Evolutionary conservation across 92 coral and sea anemone genomes (phyloP), one percentile per base, ranked within the genome.

Genomic region (Palythoa grandis): DNA sequence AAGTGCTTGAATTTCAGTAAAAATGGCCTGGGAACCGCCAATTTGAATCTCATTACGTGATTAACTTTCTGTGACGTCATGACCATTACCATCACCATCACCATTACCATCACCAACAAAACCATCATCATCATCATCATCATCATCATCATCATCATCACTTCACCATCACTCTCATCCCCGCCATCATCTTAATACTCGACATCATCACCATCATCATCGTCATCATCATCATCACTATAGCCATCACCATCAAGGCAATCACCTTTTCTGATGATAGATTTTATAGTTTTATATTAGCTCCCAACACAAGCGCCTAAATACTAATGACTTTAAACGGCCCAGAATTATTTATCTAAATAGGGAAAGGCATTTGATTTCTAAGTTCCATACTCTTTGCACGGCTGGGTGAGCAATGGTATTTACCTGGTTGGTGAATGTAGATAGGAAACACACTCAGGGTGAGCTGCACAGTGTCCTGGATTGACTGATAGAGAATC

Each of bases 381-480:
- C 19, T 7, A 56, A 3, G 61, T 56, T 56, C 61, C 61, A 12
- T 1, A 7, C 29, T 22, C 2, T 3, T 3, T 65, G 70, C 3
- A 2, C 5, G 24, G 70, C 25, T 65, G 37, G 25, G 11, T n/a
- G 70, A 65, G 70, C 48, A 25, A 29, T 11, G 48, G 17, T 25
- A 0, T 90, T 25, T 82, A 97, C 99, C 99, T 90, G 99, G 98
- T 72, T 93, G 92, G 74, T 97, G 98, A 24, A 94, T 92, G 78
- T 93, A 97, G 37, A 93, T 79, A 13, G 97, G 98, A 39, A 97
- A 97, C 29, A 95, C 87, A 22, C 94, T 87, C 54, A 97, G 93
- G 3, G 98, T 92, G 78, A 94, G 89, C 77, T 97, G 99, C 47
- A 97, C 89, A 1, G 90, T 92, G 61, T 95, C 98, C 72, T 95